Evolutionary conservation across 2,797 vertebrate genomes (phyloP).

Genomic region (Rousettus madagascariensis): DNA sequence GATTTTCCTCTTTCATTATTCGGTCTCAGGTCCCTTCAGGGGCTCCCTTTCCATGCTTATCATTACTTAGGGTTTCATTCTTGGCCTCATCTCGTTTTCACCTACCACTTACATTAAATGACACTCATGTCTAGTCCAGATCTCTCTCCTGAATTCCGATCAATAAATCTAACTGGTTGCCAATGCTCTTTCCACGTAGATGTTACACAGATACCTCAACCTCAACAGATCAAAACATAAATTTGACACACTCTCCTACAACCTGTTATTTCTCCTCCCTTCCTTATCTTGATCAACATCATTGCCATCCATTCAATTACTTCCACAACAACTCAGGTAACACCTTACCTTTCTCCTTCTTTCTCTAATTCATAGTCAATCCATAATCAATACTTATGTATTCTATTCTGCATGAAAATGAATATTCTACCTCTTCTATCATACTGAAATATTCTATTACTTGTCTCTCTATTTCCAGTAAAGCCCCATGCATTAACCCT

Average conservation of each 20-base stretch:
- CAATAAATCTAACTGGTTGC: background rate
- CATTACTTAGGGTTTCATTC: background rate
- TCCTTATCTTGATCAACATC: background rate
- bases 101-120: background rate
- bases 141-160: background rate
- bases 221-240: background rate
- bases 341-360: background rate
- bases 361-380: constrained; percentile 9
- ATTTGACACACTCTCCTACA: background rate
- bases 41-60: background rate
- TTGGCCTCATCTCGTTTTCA: background rate
- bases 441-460: background rate
- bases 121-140: background rate
- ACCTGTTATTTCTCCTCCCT: background rate
- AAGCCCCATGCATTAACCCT: background rate
- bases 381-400: background rate
- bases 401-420: background rate
- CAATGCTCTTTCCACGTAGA: background rate
- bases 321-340: background rate
- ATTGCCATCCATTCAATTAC: background rate
- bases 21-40: background rate
- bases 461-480: background rate
- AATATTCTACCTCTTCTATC: constrained; percentile 5
- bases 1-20: background rate
- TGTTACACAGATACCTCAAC: background rate